phyloP scores from a whole-genome alignment of 2,113 vertebrate species.

The Dascyllus trimaculatus region DNA sequence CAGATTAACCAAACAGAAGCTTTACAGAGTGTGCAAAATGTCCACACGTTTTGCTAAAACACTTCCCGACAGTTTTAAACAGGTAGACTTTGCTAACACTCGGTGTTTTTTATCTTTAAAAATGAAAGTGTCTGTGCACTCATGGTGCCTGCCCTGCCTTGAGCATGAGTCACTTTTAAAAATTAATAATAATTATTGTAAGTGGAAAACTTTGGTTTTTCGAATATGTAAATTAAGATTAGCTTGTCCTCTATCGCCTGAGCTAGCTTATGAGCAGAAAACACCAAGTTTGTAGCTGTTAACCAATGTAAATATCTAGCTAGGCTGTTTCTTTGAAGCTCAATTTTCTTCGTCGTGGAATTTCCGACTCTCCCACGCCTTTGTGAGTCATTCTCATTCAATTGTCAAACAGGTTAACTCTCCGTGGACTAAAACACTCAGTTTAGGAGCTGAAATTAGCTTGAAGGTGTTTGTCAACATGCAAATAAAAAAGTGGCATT shows the following conservation, averaged over 20 bases:
- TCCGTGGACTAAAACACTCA: background rate
- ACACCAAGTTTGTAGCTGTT: constrained; percentile 25
- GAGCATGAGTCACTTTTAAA: constrained; percentile 69
- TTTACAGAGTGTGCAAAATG: constrained; percentile 62
- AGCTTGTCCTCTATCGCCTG: constrained; percentile 55
- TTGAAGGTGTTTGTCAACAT: background rate
- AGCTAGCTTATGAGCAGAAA: constrained; percentile 8
- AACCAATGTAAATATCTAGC: constrained; percentile 73
- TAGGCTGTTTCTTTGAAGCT: constrained; percentile 69
- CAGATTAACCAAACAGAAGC: constrained; percentile 42
- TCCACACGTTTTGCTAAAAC: constrained; percentile 47
- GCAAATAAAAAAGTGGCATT: background rate
- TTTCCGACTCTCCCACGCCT: constrained; percentile 83
- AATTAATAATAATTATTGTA: constrained; percentile 88
- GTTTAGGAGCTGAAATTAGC: background rate
- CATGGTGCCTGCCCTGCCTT: constrained; percentile 26
- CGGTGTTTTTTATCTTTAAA: constrained; percentile 35
- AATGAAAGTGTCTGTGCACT: constrained; percentile 62
- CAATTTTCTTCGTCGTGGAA: constrained; percentile 74
- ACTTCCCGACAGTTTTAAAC: constrained; percentile 86
- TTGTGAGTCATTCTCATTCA: constrained; percentile 80
- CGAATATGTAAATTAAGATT: constrained; percentile 85
- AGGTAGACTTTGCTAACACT: background rate
- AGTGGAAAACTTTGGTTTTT: constrained; percentile 60
- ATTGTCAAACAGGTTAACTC: constrained; percentile 64